These are phyloP conservation scores for Trinectes maculatus DNA, from an alignment of 2,113 vertebrate species.

Conservation along the genomic window DNA sequence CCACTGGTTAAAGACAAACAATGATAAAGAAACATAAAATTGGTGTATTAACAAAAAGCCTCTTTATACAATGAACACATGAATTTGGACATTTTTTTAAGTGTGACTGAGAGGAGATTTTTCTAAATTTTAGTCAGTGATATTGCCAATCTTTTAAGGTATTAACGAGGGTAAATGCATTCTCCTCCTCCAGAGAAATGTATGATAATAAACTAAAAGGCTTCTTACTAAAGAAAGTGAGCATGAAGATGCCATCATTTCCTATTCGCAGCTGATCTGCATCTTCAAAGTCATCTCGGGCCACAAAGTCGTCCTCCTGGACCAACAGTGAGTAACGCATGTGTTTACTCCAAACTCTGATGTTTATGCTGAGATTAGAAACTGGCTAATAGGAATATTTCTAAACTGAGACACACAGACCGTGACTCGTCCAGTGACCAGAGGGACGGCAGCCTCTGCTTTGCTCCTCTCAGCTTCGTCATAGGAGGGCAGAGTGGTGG, in stretches of 20 bases:
- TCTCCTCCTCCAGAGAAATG: background rate
- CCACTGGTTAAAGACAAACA: slow-evolving; percentile 82
- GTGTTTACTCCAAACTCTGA: background rate
- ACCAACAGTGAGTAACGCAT: background rate
- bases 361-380: background rate
- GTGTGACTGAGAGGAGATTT: too few relatives aligned
- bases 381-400: background rate
- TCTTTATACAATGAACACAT: background rate
- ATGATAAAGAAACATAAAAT: background rate
- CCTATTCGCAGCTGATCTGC: slow-evolving; percentile 98
- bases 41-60: background rate
- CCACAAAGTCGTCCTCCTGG: slow-evolving; percentile 96
- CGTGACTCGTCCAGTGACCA: slow-evolving; percentile 91
- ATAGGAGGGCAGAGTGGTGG: slow-evolving; percentile 94
- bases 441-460: slow-evolving; percentile 89
- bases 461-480: slow-evolving; percentile 97
- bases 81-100: too few relatives aligned
- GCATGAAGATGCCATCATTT: slow-evolving; percentile 98
- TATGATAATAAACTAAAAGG: background rate
- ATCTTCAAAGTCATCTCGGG: slow-evolving; percentile 96
- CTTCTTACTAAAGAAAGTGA: slow-evolving; percentile 99
- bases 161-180: too few relatives aligned
- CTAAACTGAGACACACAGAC: slow-evolving; percentile 28
- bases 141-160: too few relatives aligned
- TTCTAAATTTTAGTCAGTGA: too few relatives aligned